A percentile compares a stretch with the other conserved stretches of the same genome.
Evolutionary conservation across 2,888 invertebrate genomes (phyloP).

Genomic region (Drosophila acutilabella): DNA sequence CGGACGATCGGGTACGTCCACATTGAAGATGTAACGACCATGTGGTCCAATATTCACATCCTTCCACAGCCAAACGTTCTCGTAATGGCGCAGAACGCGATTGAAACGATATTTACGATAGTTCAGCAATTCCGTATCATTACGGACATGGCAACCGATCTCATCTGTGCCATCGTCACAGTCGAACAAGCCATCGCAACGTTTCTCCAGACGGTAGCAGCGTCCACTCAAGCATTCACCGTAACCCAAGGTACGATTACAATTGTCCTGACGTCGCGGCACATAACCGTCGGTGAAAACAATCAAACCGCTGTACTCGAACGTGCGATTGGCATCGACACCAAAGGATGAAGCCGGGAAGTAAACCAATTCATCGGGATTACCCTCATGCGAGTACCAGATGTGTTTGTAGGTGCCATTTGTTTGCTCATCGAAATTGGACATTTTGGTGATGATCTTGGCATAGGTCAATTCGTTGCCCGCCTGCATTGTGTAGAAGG

Average conservation of each 20-base stretch:
- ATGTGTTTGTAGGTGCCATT: conserved; percentile 93
- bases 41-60: conserved; percentile 97
- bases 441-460: conserved; percentile 94
- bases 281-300: conserved; percentile 96
- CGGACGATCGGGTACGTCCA: conserved; percentile 93
- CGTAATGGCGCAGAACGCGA: conserved; percentile 95
- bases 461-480: conserved; percentile 95
- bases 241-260: conserved; percentile 90
- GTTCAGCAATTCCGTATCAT: conserved; percentile 89
- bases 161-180: conserved; percentile 96
- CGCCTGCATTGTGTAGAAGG: conserved; percentile 96
- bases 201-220: conserved; percentile 91
- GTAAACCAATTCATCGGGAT: conserved; percentile 93
- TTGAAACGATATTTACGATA: conserved; percentile 94
- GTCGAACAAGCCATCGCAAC: conserved; percentile 92
- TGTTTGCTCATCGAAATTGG: conserved; percentile 93
- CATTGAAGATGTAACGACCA: conserved; percentile 93
- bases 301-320: conserved; percentile 94
- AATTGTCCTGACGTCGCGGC: conserved; percentile 88
- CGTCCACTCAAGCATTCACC: conserved; percentile 93
- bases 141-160: conserved; percentile 89
- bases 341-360: conserved; percentile 96
- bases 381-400: conserved; percentile 93
- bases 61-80: conserved; percentile 98
- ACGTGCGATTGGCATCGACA: conserved; percentile 96